Percentiles rank a stretch among this genome's conserved stretches.
These are phyloP conservation scores for Hyles lineata DNA, from an alignment of 2,888 invertebrate species.

Conservation along the genomic window DNA sequence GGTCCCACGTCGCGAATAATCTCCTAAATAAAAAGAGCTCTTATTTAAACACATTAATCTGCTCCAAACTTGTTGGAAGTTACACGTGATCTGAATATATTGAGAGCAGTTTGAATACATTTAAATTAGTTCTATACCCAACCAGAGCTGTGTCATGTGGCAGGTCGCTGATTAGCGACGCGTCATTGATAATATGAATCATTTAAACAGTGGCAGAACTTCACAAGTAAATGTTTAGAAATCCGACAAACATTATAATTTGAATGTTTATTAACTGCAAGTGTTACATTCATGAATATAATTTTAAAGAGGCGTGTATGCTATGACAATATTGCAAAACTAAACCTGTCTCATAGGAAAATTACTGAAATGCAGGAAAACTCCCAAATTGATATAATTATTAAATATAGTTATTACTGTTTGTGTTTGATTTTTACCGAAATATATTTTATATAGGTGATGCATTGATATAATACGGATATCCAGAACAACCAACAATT, in stretches of 20 bases:
- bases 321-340: too few relatives aligned
- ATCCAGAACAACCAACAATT: too few relatives aligned
- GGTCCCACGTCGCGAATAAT: not conserved
- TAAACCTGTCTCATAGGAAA: too few relatives aligned
- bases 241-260: not conserved
- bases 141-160: not conserved
- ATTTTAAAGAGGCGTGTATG: too few relatives aligned
- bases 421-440: too few relatives aligned
- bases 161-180: not conserved
- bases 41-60: not conserved
- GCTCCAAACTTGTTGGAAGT: not conserved
- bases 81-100: constrained; percentile 10
- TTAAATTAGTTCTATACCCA: constrained; percentile 6
- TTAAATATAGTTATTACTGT: too few relatives aligned
- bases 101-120: not conserved
- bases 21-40: not conserved
- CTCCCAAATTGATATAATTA: too few relatives aligned
- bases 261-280: not conserved
- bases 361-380: too few relatives aligned
- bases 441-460: too few relatives aligned
- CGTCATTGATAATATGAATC: constrained; percentile 18
- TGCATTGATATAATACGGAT: too few relatives aligned
- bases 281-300: not conserved
- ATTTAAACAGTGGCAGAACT: not conserved
- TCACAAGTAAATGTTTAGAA: constrained; percentile 3